Evolutionary conservation across 30 jellyfish, hydroid and myxozoan species (phyloP).

Genomic region (Chironex yamaguchii): DNA sequence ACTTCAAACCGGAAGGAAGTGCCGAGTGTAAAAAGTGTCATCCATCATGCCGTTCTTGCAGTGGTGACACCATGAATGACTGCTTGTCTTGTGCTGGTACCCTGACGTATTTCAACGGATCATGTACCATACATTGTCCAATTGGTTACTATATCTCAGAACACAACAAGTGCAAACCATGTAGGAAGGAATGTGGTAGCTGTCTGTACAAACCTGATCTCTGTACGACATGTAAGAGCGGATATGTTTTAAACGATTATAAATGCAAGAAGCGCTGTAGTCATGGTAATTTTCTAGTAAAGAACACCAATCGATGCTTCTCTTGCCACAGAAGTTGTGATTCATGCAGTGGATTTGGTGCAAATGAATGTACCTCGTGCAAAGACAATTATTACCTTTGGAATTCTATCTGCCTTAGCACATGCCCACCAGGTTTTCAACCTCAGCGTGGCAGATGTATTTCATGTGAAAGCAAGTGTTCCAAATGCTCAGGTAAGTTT

Average conservation of each 20-base stretch:
- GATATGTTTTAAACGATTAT: conserved; percentile 72
- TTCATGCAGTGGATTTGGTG: conserved; percentile 75
- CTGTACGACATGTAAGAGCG: conserved; percentile 82
- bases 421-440: conserved; percentile 73
- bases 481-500: conserved; percentile 64
- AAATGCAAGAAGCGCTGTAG: conserved; percentile 77
- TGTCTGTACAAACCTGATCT: conserved; percentile 69
- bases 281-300: conserved; percentile 42
- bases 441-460: conserved; percentile 68
- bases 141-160: conserved; percentile 56
- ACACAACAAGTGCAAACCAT: conserved; percentile 72
- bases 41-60: conserved; percentile 72
- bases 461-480: conserved; percentile 66
- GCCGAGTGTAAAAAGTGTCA: conserved; percentile 77
- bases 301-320: conserved; percentile 62
- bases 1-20: conserved; percentile 6
- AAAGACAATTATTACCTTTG: conserved; percentile 40
- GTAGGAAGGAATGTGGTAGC: conserved; percentile 76
- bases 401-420: conserved; percentile 58
- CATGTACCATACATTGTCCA: conserved; percentile 72
- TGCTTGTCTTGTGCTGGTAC: conserved; percentile 67
- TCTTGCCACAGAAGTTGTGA: conserved; percentile 60
- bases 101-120: conserved; percentile 35
- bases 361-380: conserved; percentile 77
- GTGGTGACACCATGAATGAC: conserved; percentile 43